These are phyloP conservation scores for Amazona vittata DNA, from an alignment of 2,113 vertebrate species.

Conservation along the genomic window DNA sequence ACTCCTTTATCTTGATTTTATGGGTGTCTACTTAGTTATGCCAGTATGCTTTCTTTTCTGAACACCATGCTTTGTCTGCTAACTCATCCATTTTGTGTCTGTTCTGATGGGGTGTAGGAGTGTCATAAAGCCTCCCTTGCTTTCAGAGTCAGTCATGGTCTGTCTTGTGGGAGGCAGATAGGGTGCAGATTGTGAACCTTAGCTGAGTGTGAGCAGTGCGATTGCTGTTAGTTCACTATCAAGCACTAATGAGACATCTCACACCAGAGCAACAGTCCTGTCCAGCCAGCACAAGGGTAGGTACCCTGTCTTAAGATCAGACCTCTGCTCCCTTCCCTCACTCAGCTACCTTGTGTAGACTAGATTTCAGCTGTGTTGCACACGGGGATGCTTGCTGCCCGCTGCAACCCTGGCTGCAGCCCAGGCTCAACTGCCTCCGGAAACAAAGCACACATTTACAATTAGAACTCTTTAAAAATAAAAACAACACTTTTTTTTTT, in stretches of 20 bases:
- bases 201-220: not conserved
- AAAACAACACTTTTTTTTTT: not conserved
- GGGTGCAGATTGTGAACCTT: not conserved
- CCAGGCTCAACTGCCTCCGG: not conserved
- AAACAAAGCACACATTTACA: not conserved
- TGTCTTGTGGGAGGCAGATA: not conserved
- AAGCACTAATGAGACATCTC: not conserved
- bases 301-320: not conserved
- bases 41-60: not conserved
- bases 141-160: not conserved
- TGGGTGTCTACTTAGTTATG: not conserved
- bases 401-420: not conserved
- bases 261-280: not conserved
- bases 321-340: not conserved
- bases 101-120: not conserved
- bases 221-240: not conserved
- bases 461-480: not conserved
- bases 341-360: not conserved
- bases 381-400: not conserved
- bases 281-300: not conserved
- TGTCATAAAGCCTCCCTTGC: too few relatives aligned
- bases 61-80: not conserved
- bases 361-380: not conserved
- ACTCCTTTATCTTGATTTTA: not conserved
- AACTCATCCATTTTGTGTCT: not conserved